Base-by-base conservation (phyloP, 2,797 vertebrate genomes). In the Cuniculus paca region DNA sequence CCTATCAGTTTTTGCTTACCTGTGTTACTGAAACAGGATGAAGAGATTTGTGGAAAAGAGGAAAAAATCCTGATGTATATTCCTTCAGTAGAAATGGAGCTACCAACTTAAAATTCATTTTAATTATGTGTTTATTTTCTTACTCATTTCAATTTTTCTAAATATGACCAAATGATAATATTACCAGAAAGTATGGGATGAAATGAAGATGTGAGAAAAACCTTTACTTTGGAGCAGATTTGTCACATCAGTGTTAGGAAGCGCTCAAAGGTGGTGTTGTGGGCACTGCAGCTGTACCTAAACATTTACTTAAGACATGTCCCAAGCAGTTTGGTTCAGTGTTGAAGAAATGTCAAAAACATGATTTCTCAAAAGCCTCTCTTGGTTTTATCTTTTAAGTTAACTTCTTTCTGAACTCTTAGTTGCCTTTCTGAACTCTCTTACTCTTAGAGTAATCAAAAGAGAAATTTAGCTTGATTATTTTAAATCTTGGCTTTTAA, bases 351-450 rank as follows among this genome's bases (percentile, higher is more conserved):
- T 42, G 2, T 94, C 31, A 45, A 70, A 85, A 78, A 12, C 56
- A 65, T 36, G 52, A n/a, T 75, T 91, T 9, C n/a, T 86, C 16
- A 19, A 58, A 82, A 88, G 45, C 16, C 75, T 28, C 74, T 91
- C 16, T 92, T 89, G 13, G 45, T 88, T 94, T 91, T 89, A 52
- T 88, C 83, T 88, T 78, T 36, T 56, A 39, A 48, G 42, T 83
- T 77, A 5, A 5, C 39, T 94, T 88, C 65, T 75, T 95, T 95
- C 48, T 72, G 24, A 96, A 78, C 0, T 28, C 39, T 79, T 56
- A 11, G 2, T 88, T 88, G 4, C 42, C 70, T 92, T n/a, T n/a
- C n/a, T n/a, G n/a, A n/a, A n/a, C n/a, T n/a, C n/a, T n/a, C n/a
- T n/a, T n/a, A n/a, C n/a, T n/a, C 56, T 79, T 56, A 50, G 19